Evolutionary conservation across 2,888 invertebrate species (phyloP), one percentile per base, ranked within the genome.

Genomic region (Pollenia angustigena): DNA sequence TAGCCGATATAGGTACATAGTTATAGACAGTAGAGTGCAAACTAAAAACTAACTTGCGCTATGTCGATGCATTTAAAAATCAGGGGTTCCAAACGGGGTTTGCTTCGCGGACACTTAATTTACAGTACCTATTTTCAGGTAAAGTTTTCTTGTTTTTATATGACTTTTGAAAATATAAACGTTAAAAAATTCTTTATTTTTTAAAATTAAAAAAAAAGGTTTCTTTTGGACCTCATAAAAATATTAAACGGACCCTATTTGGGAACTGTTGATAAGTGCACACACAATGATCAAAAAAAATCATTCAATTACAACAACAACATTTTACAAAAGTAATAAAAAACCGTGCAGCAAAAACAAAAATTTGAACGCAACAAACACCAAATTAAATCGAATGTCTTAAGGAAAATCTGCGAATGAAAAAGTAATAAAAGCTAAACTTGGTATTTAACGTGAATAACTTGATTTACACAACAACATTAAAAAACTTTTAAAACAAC

Each of bases 371-470:
- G 81, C 81, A 81, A 50, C 71, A 46, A 81, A 75, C 56, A 48
- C 64, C 62, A 83, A 76, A 71, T 75, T 32, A 23, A 48, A 71
- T 72, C 56, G 32, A 81, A 81, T 66, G 52, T 64, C 32, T 50
- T 52, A 32, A 66, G 48, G 78, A 84, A 84, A 80, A 86, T 14
- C 60, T 62, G 16, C 16, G 46, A 82, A 60, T 18, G 44, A 76
- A 78, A 83, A 46, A 52, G 42, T 44, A 69, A 52, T 2, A 60
- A 79, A 79, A 81, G 18, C 52, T 60, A 84, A 87, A 84, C 84
- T 84, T 87, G 87, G 81, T 87, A 87, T 87, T 87, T 81, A 81
- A 87, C 84, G 87, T 87, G 84, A 78, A 74, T 80, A 87, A 84
- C 84, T 81, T 78, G 81, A 81, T 80, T 83, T 71, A 18, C 62